Conservation (phyloP, 2,797 vertebrate species). For the Myotis pilosus region DNA sequence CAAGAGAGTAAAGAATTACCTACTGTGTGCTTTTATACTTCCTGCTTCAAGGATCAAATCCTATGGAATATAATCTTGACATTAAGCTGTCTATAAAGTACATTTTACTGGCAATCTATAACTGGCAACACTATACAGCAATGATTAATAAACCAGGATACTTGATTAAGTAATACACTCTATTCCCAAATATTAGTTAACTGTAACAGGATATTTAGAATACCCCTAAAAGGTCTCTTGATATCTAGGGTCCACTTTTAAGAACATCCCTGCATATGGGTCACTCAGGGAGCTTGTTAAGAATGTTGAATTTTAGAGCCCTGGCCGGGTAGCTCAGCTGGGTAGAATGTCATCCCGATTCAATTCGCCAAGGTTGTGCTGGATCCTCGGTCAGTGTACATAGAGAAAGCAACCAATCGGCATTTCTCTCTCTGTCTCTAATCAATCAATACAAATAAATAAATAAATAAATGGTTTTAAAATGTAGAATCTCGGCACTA, state of each 20-base stretch:
- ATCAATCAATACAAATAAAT: background rate
- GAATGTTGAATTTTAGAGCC: background rate
- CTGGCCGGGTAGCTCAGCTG: background rate
- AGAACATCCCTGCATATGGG: background rate
- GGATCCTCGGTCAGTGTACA: background rate
- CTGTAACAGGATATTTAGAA: background rate
- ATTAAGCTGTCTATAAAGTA: background rate
- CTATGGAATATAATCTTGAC: background rate
- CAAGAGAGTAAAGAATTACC: background rate
- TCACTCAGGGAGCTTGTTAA: background rate
- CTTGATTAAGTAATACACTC: background rate
- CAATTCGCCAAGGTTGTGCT: background rate
- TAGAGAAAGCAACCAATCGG: background rate
- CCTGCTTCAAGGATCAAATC: background rate
- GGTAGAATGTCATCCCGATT: background rate
- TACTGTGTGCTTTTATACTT: background rate
- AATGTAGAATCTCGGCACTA: background rate
- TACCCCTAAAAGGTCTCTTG: background rate
- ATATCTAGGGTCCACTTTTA: background rate
- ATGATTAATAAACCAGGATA: background rate
- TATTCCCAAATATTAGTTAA: background rate
- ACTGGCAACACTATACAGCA: background rate
- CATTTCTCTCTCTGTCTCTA: background rate
- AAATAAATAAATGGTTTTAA: background rate
- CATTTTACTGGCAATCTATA: background rate